Base-by-base conservation (phyloP, 2,888 invertebrate genomes). In the Andrena dorsata region DNA sequence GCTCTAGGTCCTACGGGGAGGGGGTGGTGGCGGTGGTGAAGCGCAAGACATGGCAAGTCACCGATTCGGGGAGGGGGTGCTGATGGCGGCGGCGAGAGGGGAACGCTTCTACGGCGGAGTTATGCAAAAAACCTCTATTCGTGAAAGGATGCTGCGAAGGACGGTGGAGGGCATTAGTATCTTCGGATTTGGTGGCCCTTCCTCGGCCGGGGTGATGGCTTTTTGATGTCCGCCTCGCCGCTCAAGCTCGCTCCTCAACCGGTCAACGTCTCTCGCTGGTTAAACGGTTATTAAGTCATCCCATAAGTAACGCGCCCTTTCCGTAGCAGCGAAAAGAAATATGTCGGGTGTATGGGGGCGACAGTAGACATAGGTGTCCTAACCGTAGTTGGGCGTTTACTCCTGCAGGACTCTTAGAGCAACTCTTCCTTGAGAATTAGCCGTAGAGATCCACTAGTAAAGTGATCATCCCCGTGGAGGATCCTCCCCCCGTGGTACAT, bases 121-220 rank as follows among this genome's bases (percentile, higher is more conserved):
- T 88, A 88, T 87, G 87, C 82, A 85, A 86, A 87, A 87, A 87
- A 80, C 75, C 71, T 83, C 78, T 82, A 82, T 70, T 75, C 76
- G 69, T 74, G 77, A 86, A 76, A 74, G 80, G 79, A 81, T 83
- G 72, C 75, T 76, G 71, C 77, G 77, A 53, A 53, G 76, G 79
- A 80, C 78, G 77, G 71, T 79, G 76, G 63, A 63, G 64, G 80
- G 66, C 77, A 77, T 83, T 83, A 75, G 73, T 79, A 66, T 61
- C 58, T 28, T 30, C 32, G 51, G 64, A 74, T 70, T 70, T 60
- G 51, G 64, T 28, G 58, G 56, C 73, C 35, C 60, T 69, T 73
- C 68, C 69, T 35, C 20, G 20, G 20, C 58, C 23, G 20, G 56
- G 32, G 32, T 64, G 68, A 79, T 79, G 75, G 70, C n/a, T 63